Evolutionary conservation across 2,113 vertebrate species (phyloP).

Genomic region (Protobothrops flavoviridis): DNA sequence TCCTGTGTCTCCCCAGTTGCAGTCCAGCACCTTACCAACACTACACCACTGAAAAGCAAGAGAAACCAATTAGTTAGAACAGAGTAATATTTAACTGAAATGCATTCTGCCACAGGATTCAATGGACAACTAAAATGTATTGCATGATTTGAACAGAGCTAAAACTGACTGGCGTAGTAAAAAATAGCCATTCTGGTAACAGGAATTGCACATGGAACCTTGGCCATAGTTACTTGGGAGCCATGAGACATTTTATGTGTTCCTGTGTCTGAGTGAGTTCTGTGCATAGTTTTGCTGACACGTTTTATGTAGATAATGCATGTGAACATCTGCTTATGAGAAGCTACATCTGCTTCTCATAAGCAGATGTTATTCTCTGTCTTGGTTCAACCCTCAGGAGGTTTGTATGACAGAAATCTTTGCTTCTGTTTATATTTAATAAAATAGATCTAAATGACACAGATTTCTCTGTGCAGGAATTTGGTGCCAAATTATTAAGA

Average conservation of each 20-base stretch:
- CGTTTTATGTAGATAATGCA: neutral
- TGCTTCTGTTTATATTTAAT: slow-evolving; percentile 23
- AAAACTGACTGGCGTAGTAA: neutral
- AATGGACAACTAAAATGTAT: neutral
- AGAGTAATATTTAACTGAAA: neutral
- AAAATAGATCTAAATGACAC: slow-evolving; percentile 40
- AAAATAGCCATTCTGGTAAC: neutral
- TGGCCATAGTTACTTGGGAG: neutral
- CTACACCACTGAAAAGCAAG: neutral
- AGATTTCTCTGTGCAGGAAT: slow-evolving; percentile 45
- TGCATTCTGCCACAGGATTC: rapidly evolving
- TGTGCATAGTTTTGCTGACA: slow-evolving; percentile 9
- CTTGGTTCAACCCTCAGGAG: rapidly evolving
- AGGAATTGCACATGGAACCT: neutral
- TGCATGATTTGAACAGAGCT: neutral
- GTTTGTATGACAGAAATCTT: neutral
- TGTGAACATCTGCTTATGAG: slow-evolving; percentile 3
- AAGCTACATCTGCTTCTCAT: neutral
- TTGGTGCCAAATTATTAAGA: slow-evolving; percentile 54
- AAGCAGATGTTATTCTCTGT: neutral
- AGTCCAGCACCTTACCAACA: neutral
- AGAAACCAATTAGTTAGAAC: slow-evolving; percentile 1
- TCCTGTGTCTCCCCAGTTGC: neutral
- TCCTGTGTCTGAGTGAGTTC: neutral
- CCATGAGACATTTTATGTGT: neutral